Evolutionary conservation across 2,888 invertebrate species (phyloP).

Genomic region (Andrena trimmerana): DNA sequence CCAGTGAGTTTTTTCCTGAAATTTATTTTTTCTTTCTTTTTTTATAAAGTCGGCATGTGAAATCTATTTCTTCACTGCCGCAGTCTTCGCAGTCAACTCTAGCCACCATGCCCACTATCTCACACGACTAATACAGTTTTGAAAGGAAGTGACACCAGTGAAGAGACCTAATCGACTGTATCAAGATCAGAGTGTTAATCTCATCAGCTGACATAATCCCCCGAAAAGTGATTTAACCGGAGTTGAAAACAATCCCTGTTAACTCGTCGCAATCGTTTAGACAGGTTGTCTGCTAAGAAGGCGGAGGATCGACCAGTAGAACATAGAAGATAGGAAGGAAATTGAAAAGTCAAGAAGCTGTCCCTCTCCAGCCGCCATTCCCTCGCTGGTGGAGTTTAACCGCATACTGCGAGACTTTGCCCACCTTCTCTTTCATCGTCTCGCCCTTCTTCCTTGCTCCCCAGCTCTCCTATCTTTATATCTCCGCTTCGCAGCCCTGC

Average conservation of each 20-base stretch:
- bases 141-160: too few relatives aligned
- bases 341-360: slow-evolving; percentile 78
- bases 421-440: slow-evolving; percentile 42
- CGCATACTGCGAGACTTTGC: slow-evolving; percentile 58
- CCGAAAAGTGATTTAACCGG: slow-evolving; percentile 65
- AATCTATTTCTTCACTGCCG: too few relatives aligned
- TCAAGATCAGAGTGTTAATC: background rate
- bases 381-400: slow-evolving; percentile 58
- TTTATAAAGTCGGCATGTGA: too few relatives aligned
- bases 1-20: too few relatives aligned
- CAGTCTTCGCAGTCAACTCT: too few relatives aligned
- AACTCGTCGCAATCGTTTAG: slow-evolving; percentile 64
- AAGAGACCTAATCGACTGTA: background rate
- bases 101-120: too few relatives aligned
- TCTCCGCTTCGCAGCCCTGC: slow-evolving; percentile 39
- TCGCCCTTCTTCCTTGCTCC: slow-evolving; percentile 29
- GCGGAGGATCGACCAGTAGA: slow-evolving; percentile 15
- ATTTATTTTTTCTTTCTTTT: too few relatives aligned
- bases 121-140: too few relatives aligned
- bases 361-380: slow-evolving; percentile 8
- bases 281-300: slow-evolving; percentile 35
- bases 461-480: slow-evolving; percentile 40
- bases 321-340: slow-evolving; percentile 67
- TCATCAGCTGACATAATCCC: slow-evolving; percentile 46
- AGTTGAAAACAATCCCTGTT: slow-evolving; percentile 58